phyloP scores from a whole-genome alignment of 2,113 vertebrate species.

The Neolamprologus toae region DNA sequence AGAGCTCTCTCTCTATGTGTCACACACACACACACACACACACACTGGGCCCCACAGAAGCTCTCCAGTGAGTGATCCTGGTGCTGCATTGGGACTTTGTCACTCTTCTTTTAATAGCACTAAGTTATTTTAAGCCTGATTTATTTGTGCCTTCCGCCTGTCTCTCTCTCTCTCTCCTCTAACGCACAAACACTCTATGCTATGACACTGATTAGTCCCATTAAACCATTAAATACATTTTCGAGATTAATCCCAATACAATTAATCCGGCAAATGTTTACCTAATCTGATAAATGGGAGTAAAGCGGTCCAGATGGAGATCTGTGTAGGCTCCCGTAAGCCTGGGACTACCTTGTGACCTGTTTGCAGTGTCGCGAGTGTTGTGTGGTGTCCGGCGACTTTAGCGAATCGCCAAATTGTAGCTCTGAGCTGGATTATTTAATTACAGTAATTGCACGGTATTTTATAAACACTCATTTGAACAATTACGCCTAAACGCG shows the following conservation, averaged over 20 bases:
- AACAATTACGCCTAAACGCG: slow-evolving; percentile 25
- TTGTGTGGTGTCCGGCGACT: not conserved
- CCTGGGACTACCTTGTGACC: slow-evolving; percentile 1
- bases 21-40: not conserved
- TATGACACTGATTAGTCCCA: not conserved
- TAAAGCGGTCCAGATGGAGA: slow-evolving; percentile 61
- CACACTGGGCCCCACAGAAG: not conserved
- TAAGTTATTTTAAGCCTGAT: not conserved
- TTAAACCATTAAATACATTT: slow-evolving; percentile 28
- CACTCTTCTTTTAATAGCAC: slow-evolving; percentile 20
- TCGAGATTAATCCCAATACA: slow-evolving; percentile 40
- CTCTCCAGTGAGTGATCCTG: not conserved
- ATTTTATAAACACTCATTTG: slow-evolving; percentile 36
- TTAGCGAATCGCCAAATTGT: not conserved
- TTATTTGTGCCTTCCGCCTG: not conserved
- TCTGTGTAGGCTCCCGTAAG: not conserved
- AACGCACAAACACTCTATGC: not conserved
- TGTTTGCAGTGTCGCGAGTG: not conserved
- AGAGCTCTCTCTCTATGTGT: not conserved
- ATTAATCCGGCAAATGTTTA: slow-evolving; percentile 57
- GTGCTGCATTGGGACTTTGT: not conserved
- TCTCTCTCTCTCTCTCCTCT: not conserved
- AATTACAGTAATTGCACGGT: slow-evolving; percentile 51
- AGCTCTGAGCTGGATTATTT: slow-evolving; percentile 46
- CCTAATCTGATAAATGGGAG: slow-evolving; percentile 56